phyloP scores from a whole-genome alignment of 1,140 invertebrate species.

The Psix sp. region DNA sequence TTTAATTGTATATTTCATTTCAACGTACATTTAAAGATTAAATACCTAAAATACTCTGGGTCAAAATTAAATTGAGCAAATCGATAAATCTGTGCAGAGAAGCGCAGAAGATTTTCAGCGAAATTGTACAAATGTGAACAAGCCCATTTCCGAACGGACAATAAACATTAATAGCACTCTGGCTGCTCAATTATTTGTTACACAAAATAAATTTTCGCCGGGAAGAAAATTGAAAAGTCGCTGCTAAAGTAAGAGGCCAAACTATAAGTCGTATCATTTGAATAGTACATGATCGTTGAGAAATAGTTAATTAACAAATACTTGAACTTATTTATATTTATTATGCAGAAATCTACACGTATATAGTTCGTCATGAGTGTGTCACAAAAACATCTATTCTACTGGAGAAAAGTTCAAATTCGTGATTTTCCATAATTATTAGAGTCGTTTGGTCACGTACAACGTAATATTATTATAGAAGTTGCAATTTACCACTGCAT shows the following conservation, averaged over 20 bases:
- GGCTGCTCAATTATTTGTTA: slow-evolving; percentile 31
- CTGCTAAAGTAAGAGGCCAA: neutral
- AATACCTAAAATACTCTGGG: slow-evolving; percentile 22
- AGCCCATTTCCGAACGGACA: slow-evolving; percentile 7
- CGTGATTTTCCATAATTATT: slow-evolving; percentile 43
- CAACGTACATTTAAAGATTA: slow-evolving; percentile 7
- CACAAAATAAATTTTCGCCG: slow-evolving; percentile 13
- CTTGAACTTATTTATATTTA: slow-evolving; percentile 33
- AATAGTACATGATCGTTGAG: neutral
- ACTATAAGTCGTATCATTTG: too few relatives aligned
- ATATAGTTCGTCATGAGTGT: slow-evolving; percentile 6
- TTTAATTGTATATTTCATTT: slow-evolving; percentile 30
- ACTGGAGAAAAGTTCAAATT: slow-evolving; percentile 35
- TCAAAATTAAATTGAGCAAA: slow-evolving; percentile 36
- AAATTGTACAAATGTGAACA: slow-evolving; percentile 15
- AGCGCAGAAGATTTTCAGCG: slow-evolving; percentile 23
- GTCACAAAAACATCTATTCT: slow-evolving; percentile 8
- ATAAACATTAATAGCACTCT: slow-evolving; percentile 31
- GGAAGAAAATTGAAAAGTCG: neutral
- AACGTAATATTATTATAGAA: slow-evolving; percentile 41
- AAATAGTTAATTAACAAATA: slow-evolving; percentile 26
- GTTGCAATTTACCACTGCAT: slow-evolving; percentile 30
- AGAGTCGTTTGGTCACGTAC: slow-evolving; percentile 42
- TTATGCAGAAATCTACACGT: slow-evolving; percentile 23
- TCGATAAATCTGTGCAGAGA: slow-evolving; percentile 31